These are phyloP conservation scores for Calliopum simillimum DNA, from an alignment of 2,888 invertebrate species.

Conservation along the genomic window DNA sequence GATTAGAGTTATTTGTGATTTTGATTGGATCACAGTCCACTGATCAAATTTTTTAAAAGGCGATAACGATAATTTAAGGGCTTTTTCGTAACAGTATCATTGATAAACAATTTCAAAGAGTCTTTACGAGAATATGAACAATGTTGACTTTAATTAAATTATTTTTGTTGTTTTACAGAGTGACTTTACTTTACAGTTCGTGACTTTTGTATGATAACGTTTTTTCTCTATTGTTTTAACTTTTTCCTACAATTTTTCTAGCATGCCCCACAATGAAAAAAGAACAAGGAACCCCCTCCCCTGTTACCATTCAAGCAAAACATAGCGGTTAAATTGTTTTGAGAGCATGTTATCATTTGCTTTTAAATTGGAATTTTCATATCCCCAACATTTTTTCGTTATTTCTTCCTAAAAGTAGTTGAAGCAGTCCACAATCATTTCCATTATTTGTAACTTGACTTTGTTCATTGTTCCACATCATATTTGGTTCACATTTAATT, in stretches of 20 bases:
- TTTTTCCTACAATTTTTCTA: not conserved
- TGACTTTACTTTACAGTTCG: conserved; percentile 45
- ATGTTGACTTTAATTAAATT: not conserved
- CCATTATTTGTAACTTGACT: not conserved
- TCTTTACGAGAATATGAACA: not conserved
- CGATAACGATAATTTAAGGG: no score
- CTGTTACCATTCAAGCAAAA: conserved; percentile 21
- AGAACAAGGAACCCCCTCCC: not conserved
- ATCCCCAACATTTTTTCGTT: not conserved
- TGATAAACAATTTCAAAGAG: no score
- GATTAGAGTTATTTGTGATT: no score
- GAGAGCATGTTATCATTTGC: conserved; percentile 19
- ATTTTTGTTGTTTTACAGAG: conserved; percentile 13
- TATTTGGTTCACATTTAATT: not conserved
- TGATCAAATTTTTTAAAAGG: no score
- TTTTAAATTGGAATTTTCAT: conserved; percentile 32
- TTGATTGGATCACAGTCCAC: no score
- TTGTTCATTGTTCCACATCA: not conserved
- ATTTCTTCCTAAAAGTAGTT: not conserved
- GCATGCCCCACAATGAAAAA: no score
- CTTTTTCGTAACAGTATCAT: no score
- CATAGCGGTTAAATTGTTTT: conserved; percentile 8
- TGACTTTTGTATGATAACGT: conserved; percentile 44
- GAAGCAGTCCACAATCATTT: conserved; percentile 4
- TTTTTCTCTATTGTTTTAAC: not conserved